phyloP scores from a whole-genome alignment of 2,888 invertebrate genomes.

The Aporophyla nigra region DNA sequence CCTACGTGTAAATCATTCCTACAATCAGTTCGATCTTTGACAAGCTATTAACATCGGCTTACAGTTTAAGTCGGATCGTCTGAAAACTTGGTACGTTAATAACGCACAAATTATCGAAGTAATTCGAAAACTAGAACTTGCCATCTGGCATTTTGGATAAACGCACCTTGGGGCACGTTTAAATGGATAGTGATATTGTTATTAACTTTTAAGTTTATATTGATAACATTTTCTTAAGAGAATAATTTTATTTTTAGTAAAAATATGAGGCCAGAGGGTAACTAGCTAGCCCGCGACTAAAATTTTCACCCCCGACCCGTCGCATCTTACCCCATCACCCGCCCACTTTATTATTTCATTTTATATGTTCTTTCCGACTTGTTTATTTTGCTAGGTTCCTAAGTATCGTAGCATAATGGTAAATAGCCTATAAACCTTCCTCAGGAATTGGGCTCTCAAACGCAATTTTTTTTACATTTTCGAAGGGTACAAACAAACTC shows the following conservation, averaged over 20 bases:
- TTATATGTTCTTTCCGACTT: no score
- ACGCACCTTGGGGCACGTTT: conserved; percentile 32
- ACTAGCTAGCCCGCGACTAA: no score
- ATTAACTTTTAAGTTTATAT: conserved; percentile 14
- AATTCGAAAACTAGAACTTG: conserved; percentile 50
- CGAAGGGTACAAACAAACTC: no score
- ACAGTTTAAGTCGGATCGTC: conserved; percentile 45
- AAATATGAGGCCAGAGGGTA: no score
- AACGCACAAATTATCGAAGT: conserved; percentile 49
- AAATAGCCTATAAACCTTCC: no score
- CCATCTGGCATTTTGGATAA: conserved; percentile 35
- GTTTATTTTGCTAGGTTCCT: no score
- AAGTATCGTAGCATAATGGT: no score
- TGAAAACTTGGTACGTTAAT: conserved; percentile 53
- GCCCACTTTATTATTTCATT: no score
- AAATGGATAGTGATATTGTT: conserved; percentile 9
- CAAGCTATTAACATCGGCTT: conserved; percentile 48
- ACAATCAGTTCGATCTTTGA: conserved; percentile 36
- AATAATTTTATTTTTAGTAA: background rate
- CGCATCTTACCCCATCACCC: no score
- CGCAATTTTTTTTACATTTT: no score
- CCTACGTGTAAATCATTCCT: conserved; percentile 27
- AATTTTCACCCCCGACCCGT: no score
- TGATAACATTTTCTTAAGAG: background rate
- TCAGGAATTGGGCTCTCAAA: no score